phyloP scores from a whole-genome alignment of 2,797 vertebrate species.

The Sebastes minor region DNA sequence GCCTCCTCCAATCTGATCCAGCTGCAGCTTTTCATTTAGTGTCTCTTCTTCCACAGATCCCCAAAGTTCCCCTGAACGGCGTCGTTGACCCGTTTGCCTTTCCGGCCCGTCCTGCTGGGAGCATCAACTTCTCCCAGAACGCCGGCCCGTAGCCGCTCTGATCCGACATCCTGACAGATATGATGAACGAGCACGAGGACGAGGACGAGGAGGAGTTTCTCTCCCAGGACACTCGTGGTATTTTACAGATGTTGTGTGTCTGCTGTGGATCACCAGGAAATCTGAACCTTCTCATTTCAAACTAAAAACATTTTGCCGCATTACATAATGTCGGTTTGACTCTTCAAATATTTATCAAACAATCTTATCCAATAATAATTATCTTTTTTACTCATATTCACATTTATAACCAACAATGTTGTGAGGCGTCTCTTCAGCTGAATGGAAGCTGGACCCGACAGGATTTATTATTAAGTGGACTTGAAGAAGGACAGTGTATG shows the following conservation, averaged over 20 bases:
- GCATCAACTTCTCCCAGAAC: conserved; percentile 40
- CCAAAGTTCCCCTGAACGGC: conserved; percentile 22
- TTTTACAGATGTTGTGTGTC: background rate
- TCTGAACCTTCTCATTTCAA: conserved; percentile 26
- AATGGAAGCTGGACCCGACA: background rate
- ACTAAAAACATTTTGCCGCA: background rate
- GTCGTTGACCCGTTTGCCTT: conserved; percentile 34
- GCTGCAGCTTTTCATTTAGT: background rate
- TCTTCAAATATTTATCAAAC: conserved; percentile 1
- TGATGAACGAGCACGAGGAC: too few relatives aligned
- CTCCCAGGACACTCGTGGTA: background rate
- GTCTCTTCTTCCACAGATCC: conserved; percentile 38
- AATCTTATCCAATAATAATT: background rate
- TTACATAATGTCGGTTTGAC: background rate
- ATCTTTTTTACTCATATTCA: background rate
- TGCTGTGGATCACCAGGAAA: background rate
- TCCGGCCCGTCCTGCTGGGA: conserved; percentile 9
- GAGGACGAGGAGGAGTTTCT: background rate
- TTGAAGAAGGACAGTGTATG: background rate
- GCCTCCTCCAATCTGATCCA: background rate
- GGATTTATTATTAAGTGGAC: background rate
- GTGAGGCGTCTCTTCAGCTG: background rate
- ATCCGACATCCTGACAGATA: background rate
- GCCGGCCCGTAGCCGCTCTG: background rate
- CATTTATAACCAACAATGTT: background rate